Percentiles rank a stretch among this genome's conserved stretches.
These are phyloP conservation scores for Ischnus inquisitorius DNA, from an alignment of 2,888 invertebrate species.

Conservation along the genomic window DNA sequence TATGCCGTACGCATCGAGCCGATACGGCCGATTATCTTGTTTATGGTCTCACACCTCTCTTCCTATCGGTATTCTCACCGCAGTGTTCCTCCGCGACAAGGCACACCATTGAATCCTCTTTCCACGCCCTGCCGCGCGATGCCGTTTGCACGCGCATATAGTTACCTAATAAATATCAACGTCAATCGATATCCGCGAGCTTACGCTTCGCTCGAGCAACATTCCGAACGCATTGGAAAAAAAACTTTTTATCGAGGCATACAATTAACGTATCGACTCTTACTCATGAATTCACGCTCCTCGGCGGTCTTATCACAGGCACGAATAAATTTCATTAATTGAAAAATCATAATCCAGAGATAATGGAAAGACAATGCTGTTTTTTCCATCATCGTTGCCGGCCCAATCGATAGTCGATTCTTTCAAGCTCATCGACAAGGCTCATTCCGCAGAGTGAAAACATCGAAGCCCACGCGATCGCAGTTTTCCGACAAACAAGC, in stretches of 20 bases:
- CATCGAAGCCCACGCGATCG: neutral
- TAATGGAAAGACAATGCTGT: too few relatives aligned
- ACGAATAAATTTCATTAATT: too few relatives aligned
- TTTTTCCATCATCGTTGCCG: too few relatives aligned
- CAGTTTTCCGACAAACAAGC: conserved; percentile 14
- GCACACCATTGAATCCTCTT: conserved; percentile 54
- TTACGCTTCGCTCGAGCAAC: too few relatives aligned
- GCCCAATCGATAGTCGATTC: too few relatives aligned
- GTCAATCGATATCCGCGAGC: neutral
- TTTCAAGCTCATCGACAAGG: too few relatives aligned
- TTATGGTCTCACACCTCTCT: conserved; percentile 75
- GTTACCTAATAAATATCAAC: conserved; percentile 40
- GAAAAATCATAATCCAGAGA: too few relatives aligned
- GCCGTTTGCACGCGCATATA: conserved; percentile 9
- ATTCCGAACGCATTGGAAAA: too few relatives aligned
- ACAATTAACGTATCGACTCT: too few relatives aligned
- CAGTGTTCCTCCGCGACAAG: conserved; percentile 21
- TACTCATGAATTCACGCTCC: too few relatives aligned
- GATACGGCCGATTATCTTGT: conserved; percentile 80
- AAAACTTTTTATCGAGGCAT: too few relatives aligned
- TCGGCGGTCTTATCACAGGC: too few relatives aligned
- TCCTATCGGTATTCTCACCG: conserved; percentile 39
- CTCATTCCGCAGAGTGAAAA: neutral
- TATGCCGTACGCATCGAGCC: conserved; percentile 75
- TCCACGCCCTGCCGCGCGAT: conserved; percentile 9